phyloP scores from a whole-genome alignment of 1,140 invertebrate genomes.

The Drosophila ohnishii region DNA sequence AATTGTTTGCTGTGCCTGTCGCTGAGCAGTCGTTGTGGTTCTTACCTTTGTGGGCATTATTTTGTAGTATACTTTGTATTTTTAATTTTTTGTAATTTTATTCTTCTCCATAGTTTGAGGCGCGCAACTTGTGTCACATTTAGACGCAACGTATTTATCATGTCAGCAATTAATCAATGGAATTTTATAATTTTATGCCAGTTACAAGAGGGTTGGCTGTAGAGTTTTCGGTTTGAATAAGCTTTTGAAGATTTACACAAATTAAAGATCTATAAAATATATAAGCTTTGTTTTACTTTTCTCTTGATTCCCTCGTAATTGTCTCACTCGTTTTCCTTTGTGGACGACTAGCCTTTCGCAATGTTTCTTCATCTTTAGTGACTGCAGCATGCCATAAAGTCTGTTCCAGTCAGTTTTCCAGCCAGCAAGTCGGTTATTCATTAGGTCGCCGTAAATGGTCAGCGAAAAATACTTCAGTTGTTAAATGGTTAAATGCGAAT shows the following conservation, averaged over 20 bases:
- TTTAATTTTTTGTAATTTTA: constrained; percentile 31
- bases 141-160: constrained; percentile 73
- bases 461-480: constrained; percentile 56
- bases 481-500: constrained; percentile 70
- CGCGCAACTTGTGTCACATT: constrained; percentile 71
- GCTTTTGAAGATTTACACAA: constrained; percentile 24
- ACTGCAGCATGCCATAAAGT: constrained; percentile 46
- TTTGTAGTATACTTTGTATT: constrained; percentile 38
- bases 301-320: constrained; percentile 16
- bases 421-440: constrained; percentile 59
- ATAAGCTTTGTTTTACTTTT: constrained; percentile 5
- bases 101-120: constrained; percentile 38
- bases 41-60: constrained; percentile 70
- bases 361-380: constrained; percentile 46
- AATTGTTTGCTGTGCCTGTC: constrained; percentile 74
- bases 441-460: constrained; percentile 64
- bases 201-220: constrained; percentile 35
- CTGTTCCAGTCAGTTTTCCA: constrained; percentile 48
- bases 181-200: constrained; percentile 55
- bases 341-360: constrained; percentile 16
- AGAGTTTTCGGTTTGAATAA: constrained; percentile 17
- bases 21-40: constrained; percentile 55
- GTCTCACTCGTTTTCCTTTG: constrained; percentile 21
- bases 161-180: constrained; percentile 75
- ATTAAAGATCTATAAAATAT: constrained; percentile 10